phyloP scores from a whole-genome alignment of 2,113 vertebrate genomes.

The Platysteira castanea region DNA sequence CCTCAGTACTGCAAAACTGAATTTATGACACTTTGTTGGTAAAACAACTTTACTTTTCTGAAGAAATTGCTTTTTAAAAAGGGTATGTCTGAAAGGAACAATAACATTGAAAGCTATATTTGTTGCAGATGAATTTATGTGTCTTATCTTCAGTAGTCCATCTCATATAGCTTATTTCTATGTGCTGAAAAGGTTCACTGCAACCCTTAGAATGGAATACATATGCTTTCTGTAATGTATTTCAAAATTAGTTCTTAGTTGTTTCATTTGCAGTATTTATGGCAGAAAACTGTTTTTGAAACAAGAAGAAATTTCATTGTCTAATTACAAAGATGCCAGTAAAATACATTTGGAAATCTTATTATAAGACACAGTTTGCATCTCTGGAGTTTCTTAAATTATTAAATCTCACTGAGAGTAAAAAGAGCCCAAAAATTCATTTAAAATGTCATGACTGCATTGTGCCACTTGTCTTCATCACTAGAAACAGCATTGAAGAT shows the following conservation, averaged over 20 bases:
- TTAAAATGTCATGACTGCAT: not conserved
- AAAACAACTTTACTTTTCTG: not conserved
- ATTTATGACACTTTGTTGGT: not conserved
- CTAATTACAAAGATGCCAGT: not conserved
- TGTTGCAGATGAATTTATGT: not conserved
- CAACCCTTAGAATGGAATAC: not conserved
- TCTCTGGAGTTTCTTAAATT: not conserved
- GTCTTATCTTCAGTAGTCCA: not conserved
- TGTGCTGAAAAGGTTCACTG: not conserved
- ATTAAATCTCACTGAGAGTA: not conserved
- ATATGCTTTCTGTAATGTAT: not conserved
- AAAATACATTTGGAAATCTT: not conserved
- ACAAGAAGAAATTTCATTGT: not conserved
- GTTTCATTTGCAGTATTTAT: not conserved
- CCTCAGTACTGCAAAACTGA: not conserved
- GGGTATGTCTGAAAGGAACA: not conserved
- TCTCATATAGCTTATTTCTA: not conserved
- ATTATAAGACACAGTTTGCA: not conserved
- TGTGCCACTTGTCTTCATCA: not conserved
- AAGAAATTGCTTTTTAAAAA: not conserved
- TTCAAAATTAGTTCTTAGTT: not conserved
- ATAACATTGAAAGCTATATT: not conserved
- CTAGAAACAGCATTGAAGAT: not conserved
- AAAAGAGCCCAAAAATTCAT: not conserved
- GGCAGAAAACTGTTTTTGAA: not conserved